Percentiles rank a stretch among this genome's conserved stretches.
phyloP scores from a whole-genome alignment of 2,888 invertebrate genomes.

The Drosophila peninsularis region DNA sequence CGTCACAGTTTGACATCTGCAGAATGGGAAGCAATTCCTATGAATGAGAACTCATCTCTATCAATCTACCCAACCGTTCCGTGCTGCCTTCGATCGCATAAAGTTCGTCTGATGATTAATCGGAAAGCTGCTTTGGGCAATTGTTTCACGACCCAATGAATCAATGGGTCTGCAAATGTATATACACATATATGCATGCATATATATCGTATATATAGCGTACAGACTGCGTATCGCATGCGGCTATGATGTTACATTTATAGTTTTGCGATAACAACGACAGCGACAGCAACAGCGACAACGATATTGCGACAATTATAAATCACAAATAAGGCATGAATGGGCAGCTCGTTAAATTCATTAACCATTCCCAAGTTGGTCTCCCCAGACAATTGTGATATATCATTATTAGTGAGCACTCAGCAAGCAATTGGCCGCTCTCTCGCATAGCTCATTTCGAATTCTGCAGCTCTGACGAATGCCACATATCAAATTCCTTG shows the following conservation, averaged over 20 bases:
- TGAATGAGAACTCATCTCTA: constrained; percentile 23
- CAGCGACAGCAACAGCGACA: background rate
- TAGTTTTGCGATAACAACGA: constrained; percentile 30
- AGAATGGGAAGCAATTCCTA: constrained; percentile 16
- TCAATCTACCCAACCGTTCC: background rate
- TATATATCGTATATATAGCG: background rate
- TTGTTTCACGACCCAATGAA: constrained; percentile 36
- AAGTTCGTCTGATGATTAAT: constrained; percentile 47
- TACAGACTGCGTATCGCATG: constrained; percentile 9
- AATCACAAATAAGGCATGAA: constrained; percentile 39
- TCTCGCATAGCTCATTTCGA: background rate
- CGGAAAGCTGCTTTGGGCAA: constrained; percentile 37
- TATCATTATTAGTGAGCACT: constrained; percentile 5
- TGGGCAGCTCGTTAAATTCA: constrained; percentile 29
- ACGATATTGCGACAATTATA: constrained; percentile 31
- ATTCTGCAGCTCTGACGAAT: constrained; percentile 4
- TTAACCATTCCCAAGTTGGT: constrained; percentile 5
- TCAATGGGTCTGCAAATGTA: constrained; percentile 25
- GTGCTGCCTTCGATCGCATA: constrained; percentile 1
- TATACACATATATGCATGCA: background rate
- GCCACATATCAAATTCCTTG: background rate
- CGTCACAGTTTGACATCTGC: background rate
- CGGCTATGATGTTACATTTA: constrained; percentile 25
- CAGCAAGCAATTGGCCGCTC: background rate
- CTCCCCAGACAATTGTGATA: constrained; percentile 13